Conservation (phyloP, 2,888 invertebrate species). For the Morpho achilles region DNA sequence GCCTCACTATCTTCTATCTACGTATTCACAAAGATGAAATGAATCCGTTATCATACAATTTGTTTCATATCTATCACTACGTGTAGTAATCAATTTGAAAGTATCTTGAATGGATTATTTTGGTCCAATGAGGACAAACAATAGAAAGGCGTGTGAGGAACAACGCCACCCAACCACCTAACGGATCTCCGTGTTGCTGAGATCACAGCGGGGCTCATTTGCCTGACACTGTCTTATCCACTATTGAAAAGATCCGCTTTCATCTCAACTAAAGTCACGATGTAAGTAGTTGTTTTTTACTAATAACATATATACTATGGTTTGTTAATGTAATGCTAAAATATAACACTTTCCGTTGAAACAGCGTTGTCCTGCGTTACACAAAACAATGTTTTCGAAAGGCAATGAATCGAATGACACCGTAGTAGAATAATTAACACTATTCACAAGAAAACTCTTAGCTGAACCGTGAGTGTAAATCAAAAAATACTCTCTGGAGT, state of each 20-base stretch:
- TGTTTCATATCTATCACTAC: constrained; percentile 48
- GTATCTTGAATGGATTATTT: constrained; percentile 38
- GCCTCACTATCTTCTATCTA: constrained; percentile 42
- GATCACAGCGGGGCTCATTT: constrained; percentile 28
- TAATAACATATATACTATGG: constrained; percentile 9
- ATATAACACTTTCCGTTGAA: constrained; percentile 12
- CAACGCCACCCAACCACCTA: constrained; percentile 54
- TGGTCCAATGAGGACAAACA: constrained; percentile 49
- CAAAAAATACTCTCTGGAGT: too few species aligned
- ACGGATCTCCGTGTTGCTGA: constrained; percentile 37
- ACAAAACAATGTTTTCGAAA: constrained; percentile 20
- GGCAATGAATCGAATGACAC: constrained; percentile 19
- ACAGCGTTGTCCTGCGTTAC: constrained; percentile 9
- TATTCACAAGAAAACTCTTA: background rate
- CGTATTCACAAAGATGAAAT: constrained; percentile 46
- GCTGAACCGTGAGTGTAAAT: too few species aligned
- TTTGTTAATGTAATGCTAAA: constrained; percentile 7
- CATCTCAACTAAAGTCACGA: constrained; percentile 13
- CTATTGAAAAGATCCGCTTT: constrained; percentile 21
- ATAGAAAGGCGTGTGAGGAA: constrained; percentile 54
- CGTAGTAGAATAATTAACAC: constrained; percentile 21
- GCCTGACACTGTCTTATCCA: constrained; percentile 25
- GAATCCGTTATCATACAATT: constrained; percentile 61
- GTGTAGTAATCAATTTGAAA: constrained; percentile 31
- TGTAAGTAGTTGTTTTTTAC: constrained; percentile 19